These are phyloP conservation scores for Xiphydria camelus DNA, from an alignment of 2,888 invertebrate genomes.

Conservation along the genomic window DNA sequence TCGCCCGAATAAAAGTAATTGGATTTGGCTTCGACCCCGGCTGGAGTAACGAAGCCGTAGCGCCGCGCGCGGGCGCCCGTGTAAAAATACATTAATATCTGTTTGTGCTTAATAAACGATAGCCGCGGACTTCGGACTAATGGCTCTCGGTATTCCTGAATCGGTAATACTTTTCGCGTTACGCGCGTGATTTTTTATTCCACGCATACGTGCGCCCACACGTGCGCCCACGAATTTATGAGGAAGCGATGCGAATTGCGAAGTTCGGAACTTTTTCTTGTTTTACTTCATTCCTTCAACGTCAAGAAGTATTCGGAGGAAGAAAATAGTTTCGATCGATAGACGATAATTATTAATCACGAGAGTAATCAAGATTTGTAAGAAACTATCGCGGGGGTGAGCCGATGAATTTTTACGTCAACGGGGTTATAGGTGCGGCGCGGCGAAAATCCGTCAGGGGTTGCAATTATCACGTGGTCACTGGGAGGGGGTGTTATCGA, in stretches of 20 bases:
- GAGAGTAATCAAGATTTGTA: too few relatives aligned
- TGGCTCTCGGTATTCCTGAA: slow-evolving; percentile 53
- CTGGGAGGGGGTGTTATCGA: slow-evolving; percentile 54
- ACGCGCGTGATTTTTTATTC: too few relatives aligned
- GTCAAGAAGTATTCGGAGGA: too few relatives aligned
- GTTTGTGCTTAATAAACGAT: slow-evolving; percentile 58
- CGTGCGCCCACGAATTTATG: too few relatives aligned
- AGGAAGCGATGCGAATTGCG: too few relatives aligned
- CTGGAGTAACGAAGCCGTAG: slow-evolving; percentile 27
- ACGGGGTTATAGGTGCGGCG: slow-evolving; percentile 23
- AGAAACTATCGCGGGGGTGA: slow-evolving; percentile 28
- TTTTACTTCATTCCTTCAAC: too few relatives aligned
- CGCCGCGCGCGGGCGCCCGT: slow-evolving; percentile 34
- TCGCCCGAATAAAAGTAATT: slow-evolving; percentile 59
- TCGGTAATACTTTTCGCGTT: slow-evolving; percentile 51
- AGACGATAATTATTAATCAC: too few relatives aligned
- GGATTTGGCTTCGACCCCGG: slow-evolving; percentile 55
- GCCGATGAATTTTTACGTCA: slow-evolving; percentile 49
- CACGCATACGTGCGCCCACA: too few relatives aligned
- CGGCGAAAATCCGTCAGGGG: slow-evolving; percentile 16
- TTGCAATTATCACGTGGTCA: slow-evolving; percentile 56
- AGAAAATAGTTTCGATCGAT: too few relatives aligned
- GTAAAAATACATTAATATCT: slow-evolving; percentile 59
- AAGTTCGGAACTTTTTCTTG: too few relatives aligned
- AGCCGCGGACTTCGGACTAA: slow-evolving; percentile 54